Evolutionary conservation across 2,797 vertebrate genomes (phyloP), one percentile per base, ranked within the genome.

Genomic region (Chelon labrosus): DNA sequence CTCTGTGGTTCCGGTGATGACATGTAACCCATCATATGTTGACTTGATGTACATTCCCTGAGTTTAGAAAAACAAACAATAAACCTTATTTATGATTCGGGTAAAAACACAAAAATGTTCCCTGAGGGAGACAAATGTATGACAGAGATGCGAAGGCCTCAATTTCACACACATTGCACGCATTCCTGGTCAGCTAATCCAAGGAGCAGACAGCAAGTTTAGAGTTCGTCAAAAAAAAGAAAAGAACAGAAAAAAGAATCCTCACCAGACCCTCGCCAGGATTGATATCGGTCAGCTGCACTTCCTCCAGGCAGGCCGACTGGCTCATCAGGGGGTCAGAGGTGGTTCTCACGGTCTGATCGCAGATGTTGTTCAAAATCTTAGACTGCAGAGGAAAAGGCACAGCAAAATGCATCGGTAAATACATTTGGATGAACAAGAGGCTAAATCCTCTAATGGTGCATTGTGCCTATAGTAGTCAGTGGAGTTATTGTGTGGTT

Each of bases 11-110:
- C 97, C 97, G 10, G 97, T 99, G 88, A 99, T 97, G 89, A 99
- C 95, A 52, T 99, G 97, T 53, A 99, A 85, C 52, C 97, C 97
- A 60, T 99, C 97, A 2, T 99, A 99, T 13, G 97, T 99, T 17
- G 97, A 99, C 85, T 99, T 99, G 89, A 99, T 99, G 90, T 98
- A 99, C 96, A 99, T 98, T 78, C 97, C 97, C 97, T 99, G 13
- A 10, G 35, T 17, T 0, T 14, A 16, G 80, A 78, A 47, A 22
- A 70, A 53, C 44, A 67, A 51, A 35, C 31, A 35, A 35, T 31
- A 27, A 55, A 16, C 13, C 2, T 20, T 20, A 70, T 22, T 77
- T 42, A 51, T 51, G 19, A 37, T 54, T 70, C 39, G n/a, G 64
- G 41, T 72, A 27, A 57, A 80, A 83, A 53, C 7, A 71, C 1